Base-by-base conservation (phyloP, 1,140 invertebrate species). In the Marisa cornuarietis region DNA sequence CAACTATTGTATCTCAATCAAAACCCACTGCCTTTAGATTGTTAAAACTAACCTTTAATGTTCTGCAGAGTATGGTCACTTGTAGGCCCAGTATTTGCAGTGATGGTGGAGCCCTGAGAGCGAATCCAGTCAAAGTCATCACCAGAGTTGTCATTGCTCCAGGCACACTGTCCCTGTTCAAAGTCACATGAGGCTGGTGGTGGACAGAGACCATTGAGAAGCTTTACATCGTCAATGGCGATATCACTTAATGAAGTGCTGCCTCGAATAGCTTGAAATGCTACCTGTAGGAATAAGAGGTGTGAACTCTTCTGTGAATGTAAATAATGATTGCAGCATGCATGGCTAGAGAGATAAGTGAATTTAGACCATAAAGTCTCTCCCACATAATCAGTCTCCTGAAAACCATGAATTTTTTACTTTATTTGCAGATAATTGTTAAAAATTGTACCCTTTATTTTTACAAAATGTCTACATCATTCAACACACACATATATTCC, bases 261-360 rank as follows among this genome's bases (percentile, higher is more conserved):
- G 54, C 85, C 85, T 18, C 94, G 92, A 66, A 92, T 91, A 5
- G 92, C 94, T 84, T 94, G 93, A 80, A 95, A 93, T 18, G 94
- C 91, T 52, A 95, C 90, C 91, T 95, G 79, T 14, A 75, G 72
- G 13, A 26, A 26, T 52, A 52, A 61, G 9, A 42, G 18, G n/a
- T 83, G 3, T 86, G 31, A 49, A 72, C 22, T 24, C 22, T 8
- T 26, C 49, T 31, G 0, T 93, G 42, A 49, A 20, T 81, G 65
- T 13, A 80, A 71, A 31, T 26, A 66, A 31, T 82, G 83, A 62
- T 83, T 42, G 18, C 31, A 42, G 31, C 6, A 42, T 42, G 31
- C 31, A 86, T 66, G 31, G 82, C 87, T 83, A 87, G 86, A 87
- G 87, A 89, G 31, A 42, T 42, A 85, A 58, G 11, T 58, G 13